A percentile compares a stretch with the other conserved stretches of the same genome.
phyloP scores from a whole-genome alignment of 2,888 invertebrate species.

The Penaeus monodon region DNA sequence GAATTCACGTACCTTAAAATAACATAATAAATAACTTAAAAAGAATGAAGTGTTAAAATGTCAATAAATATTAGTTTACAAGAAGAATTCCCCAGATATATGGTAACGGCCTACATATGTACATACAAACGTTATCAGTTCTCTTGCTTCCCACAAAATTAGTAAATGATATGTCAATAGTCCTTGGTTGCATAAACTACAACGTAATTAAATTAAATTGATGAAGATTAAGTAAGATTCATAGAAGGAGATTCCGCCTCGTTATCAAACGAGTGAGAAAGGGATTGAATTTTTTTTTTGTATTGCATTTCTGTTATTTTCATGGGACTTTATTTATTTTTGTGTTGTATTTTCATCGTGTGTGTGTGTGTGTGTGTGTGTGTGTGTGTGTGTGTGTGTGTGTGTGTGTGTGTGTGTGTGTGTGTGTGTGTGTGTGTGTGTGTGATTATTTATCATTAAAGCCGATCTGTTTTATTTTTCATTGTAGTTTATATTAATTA shows the following conservation, averaged over 20 bases:
- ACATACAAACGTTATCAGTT: background rate
- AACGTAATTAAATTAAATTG: background rate
- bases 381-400: too few species aligned
- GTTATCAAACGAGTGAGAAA: background rate
- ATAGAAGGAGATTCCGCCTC: background rate
- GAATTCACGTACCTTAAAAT: conserved; percentile 20
- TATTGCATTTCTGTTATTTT: too few species aligned
- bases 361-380: too few species aligned
- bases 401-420: too few species aligned
- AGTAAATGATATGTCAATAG: conserved; percentile 46
- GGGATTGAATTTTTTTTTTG: background rate
- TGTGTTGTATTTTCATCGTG: too few species aligned
- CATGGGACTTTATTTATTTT: too few species aligned
- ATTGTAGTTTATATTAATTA: too few species aligned
- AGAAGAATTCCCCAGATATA: conserved; percentile 18
- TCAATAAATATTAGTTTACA: conserved; percentile 32
- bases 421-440: too few species aligned
- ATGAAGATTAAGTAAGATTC: background rate
- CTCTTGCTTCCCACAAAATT: conserved; percentile 32
- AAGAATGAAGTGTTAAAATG: background rate
- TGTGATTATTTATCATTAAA: too few species aligned
- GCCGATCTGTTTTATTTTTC: too few species aligned
- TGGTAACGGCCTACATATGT: background rate
- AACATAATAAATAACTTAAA: conserved; percentile 42
- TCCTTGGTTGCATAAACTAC: conserved; percentile 43